These are phyloP conservation scores for Odontocolon sp. DNA, from an alignment of 2,888 invertebrate genomes.

Conservation along the genomic window DNA sequence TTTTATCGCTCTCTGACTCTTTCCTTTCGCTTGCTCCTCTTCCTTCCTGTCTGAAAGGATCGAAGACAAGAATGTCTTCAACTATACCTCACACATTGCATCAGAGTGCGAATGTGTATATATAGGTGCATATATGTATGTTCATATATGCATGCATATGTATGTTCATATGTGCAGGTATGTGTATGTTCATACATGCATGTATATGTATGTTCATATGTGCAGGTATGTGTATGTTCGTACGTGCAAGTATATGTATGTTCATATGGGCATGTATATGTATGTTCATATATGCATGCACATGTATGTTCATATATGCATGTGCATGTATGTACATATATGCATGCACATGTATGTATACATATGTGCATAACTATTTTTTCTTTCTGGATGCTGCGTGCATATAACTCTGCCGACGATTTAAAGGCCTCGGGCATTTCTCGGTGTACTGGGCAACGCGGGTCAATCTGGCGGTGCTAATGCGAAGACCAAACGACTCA, in stretches of 20 bases:
- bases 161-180: no score
- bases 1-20: not conserved
- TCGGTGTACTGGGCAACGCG: constrained; percentile 51
- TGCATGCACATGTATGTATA: constrained; percentile 38
- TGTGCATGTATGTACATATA: constrained; percentile 30
- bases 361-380: constrained; percentile 1
- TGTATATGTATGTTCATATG: no score
- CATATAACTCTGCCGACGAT: constrained; percentile 60
- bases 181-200: no score
- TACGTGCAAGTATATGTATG: no score
- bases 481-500: constrained; percentile 66
- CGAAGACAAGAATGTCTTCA: not conserved
- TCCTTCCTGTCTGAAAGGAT: constrained; percentile 7
- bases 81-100: constrained; percentile 14
- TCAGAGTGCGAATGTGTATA: constrained; percentile 39
- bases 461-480: constrained; percentile 75
- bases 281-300: no score
- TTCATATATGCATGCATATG: no score
- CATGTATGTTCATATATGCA: no score
- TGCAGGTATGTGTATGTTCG: no score
- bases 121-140: not conserved
- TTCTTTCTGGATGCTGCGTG: constrained; percentile 14
- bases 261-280: no score
- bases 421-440: constrained; percentile 63
- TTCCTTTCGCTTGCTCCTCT: constrained; percentile 25